Conservation (phyloP, 2,797 vertebrate species). For the Channallabes apus region DNA sequence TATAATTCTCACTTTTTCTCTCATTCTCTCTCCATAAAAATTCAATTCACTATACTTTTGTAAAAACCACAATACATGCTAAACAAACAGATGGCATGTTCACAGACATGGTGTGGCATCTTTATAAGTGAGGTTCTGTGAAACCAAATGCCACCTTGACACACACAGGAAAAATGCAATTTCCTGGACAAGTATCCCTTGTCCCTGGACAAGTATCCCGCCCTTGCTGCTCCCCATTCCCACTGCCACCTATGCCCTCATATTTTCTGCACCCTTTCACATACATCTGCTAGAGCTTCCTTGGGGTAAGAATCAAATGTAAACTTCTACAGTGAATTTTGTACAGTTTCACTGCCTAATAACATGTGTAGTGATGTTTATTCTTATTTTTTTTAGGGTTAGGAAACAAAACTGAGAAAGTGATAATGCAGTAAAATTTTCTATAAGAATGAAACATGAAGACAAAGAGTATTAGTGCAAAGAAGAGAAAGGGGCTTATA, state of each 20-base stretch:
- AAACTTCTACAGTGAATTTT: background rate
- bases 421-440: slow-evolving; percentile 41
- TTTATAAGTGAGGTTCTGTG: slow-evolving; percentile 73
- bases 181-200: slow-evolving; percentile 70
- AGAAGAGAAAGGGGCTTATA: slow-evolving; percentile 48
- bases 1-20: slow-evolving; percentile 51
- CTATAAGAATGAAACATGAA: slow-evolving; percentile 34
- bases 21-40: slow-evolving; percentile 59
- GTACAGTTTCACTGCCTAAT: slow-evolving; percentile 3
- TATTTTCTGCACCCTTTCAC: slow-evolving; percentile 65
- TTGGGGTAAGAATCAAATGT: background rate
- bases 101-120: slow-evolving; percentile 72
- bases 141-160: slow-evolving; percentile 76
- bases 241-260: slow-evolving; percentile 63
- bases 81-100: slow-evolving; percentile 81
- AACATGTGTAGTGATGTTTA: background rate
- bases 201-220: too few relatives aligned
- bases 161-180: slow-evolving; percentile 73
- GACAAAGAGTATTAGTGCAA: slow-evolving; percentile 49
- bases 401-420: slow-evolving; percentile 38
- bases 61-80: slow-evolving; percentile 44
- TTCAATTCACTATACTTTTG: slow-evolving; percentile 70
- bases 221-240: slow-evolving; percentile 69
- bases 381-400: slow-evolving; percentile 19
- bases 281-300: slow-evolving; percentile 26